A percentile compares a stretch with the other conserved stretches of the same genome.
Evolutionary conservation across 2,888 invertebrate genomes (phyloP).

Genomic region (Nowickia ferox): DNA sequence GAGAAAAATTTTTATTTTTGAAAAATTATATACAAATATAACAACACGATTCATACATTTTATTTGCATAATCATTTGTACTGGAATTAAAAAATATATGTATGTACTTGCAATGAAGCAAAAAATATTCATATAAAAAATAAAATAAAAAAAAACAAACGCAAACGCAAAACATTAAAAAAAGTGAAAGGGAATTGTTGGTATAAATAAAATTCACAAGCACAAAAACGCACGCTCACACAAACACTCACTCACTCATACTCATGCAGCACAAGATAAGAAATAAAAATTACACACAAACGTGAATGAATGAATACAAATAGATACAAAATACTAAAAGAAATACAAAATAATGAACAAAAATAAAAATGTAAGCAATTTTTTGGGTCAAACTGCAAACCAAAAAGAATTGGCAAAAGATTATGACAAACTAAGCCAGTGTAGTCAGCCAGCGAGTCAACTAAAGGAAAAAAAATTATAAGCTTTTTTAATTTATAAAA

Average conservation of each 20-base stretch:
- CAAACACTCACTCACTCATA: slow-evolving; percentile 5
- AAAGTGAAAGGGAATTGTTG: slow-evolving; percentile 71
- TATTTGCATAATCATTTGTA: slow-evolving; percentile 66
- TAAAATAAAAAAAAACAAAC: slow-evolving; percentile 47
- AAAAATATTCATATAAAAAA: slow-evolving; percentile 31
- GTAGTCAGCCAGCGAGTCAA: background rate
- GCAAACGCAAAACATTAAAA: slow-evolving; percentile 55
- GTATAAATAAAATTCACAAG: slow-evolving; percentile 34
- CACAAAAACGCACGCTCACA: slow-evolving; percentile 10
- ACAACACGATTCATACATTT: slow-evolving; percentile 24
- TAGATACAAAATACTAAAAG: slow-evolving; percentile 43
- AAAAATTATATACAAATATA: slow-evolving; percentile 39
- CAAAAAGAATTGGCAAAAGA: slow-evolving; percentile 59
- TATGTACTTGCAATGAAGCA: background rate
- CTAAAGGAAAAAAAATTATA: background rate
- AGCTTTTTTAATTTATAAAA: background rate
- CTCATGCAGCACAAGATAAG: slow-evolving; percentile 51
- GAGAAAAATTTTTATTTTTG: slow-evolving; percentile 25
- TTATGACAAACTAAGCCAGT: slow-evolving; percentile 54
- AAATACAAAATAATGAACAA: slow-evolving; percentile 24
- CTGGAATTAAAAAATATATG: slow-evolving; percentile 61
- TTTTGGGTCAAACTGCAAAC: slow-evolving; percentile 65
- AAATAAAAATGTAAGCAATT: slow-evolving; percentile 37
- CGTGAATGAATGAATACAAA: slow-evolving; percentile 45
- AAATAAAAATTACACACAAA: slow-evolving; percentile 39